Evolutionary conservation across 2,797 vertebrate genomes (phyloP), one percentile per base, ranked within the genome.

Genomic region (Eospalax fontanierii): DNA sequence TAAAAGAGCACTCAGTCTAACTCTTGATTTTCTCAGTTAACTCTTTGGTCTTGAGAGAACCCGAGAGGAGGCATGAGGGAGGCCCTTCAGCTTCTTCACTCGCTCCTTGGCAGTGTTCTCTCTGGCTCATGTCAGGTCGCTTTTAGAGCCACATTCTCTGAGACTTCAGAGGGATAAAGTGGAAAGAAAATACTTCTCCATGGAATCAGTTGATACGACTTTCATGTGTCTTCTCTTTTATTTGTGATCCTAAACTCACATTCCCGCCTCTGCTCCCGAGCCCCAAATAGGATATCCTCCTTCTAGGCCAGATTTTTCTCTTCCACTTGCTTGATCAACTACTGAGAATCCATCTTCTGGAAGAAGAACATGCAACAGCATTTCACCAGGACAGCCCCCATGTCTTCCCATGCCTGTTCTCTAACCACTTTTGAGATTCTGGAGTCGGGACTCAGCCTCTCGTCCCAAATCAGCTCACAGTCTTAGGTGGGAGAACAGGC

Each of bases 21-120:
- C 35, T 81, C 78, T 87, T 57, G 5, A 38, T 75, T 96, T 89
- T 70, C n/a, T 81, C 84, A 94, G 75, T 87, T 85, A n/a, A n/a
- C n/a, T n/a, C n/a, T n/a, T n/a, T n/a, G n/a, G 12, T 87, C 93
- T 89, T 87, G n/a, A n/a, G 59, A 85, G 78, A 85, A 22, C 12
- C 38, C 9, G 9, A 50, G 30, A 83, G 75, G 61, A 90, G 87
- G 71, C 68, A 15, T 6, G 30, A 85, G 40, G 68, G 40, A 80
- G 78, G 63, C 35, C 26, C 46, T 65, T 7, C 9, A 46, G 79
- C 59, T 88, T 54, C 57, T 84, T 86, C 66, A 26, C 66, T 76
- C 75, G 74, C 57, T 54, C 43, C 10, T 5, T 1, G n/a, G 16
- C 59, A 26, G 59, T 79, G 65, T 7, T 85, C 73, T 61, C 89